phyloP scores from a whole-genome alignment of 1,140 invertebrate species.

The Proctacanthus coquilletti region DNA sequence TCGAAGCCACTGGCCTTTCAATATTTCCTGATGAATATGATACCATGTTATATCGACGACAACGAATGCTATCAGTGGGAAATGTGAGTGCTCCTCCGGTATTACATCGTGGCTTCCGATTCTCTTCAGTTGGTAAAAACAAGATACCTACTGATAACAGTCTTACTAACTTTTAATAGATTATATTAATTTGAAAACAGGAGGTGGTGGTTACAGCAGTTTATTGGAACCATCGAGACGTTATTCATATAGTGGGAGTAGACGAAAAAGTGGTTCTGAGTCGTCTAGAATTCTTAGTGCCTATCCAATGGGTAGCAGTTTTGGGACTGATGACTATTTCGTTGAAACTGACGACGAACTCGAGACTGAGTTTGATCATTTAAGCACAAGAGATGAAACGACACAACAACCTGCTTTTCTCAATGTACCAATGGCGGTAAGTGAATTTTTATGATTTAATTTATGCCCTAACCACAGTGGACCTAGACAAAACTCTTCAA shows the following conservation, averaged over 20 bases:
- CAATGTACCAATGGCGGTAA: constrained; percentile 28
- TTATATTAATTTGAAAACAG: constrained; percentile 5
- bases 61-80: constrained; percentile 35
- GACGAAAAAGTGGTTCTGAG: constrained; percentile 25
- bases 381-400: constrained; percentile 13
- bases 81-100: constrained; percentile 33
- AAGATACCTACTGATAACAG: neutral
- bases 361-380: constrained; percentile 16
- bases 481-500: too few species aligned
- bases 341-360: constrained; percentile 30
- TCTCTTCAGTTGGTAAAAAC: constrained; percentile 44
- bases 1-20: constrained; percentile 48
- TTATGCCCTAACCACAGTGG: constrained; percentile 5
- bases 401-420: constrained; percentile 16
- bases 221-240: constrained; percentile 44
- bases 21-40: constrained; percentile 35
- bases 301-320: constrained; percentile 36
- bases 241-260: constrained; percentile 35
- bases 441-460: neutral
- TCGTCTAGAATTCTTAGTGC: constrained; percentile 31
- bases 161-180: neutral
- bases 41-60: constrained; percentile 33
- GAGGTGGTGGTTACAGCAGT: constrained; percentile 47
- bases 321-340: constrained; percentile 32
- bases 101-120: constrained; percentile 36